phyloP scores from a whole-genome alignment of 1,140 invertebrate species.

The Macrosteles quadrilineatus region DNA sequence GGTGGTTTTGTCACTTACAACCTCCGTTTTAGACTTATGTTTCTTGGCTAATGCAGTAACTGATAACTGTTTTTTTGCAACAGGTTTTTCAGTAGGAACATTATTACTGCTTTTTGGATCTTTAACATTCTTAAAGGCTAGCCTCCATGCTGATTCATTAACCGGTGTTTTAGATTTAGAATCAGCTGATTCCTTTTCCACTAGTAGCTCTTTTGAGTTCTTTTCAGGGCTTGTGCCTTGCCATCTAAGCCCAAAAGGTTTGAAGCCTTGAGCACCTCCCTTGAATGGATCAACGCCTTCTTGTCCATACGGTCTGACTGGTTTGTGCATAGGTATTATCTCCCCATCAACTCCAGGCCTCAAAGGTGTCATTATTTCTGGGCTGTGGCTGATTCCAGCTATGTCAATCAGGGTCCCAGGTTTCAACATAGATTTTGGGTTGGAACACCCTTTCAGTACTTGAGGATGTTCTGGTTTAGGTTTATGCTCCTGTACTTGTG shows the following conservation, averaged over 20 bases:
- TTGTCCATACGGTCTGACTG: background rate
- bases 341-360: conserved; percentile 6
- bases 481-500: background rate
- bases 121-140: conserved; percentile 44
- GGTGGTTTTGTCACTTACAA: background rate
- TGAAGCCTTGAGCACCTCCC: background rate
- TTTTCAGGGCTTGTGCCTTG: background rate
- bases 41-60: conserved; percentile 13
- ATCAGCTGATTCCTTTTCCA: conserved; percentile 9
- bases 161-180: conserved; percentile 33
- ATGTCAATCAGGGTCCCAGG: conserved; percentile 22
- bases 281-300: background rate
- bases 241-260: background rate
- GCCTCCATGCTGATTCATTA: conserved; percentile 40
- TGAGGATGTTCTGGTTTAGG: conserved; percentile 4
- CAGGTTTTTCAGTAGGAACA: conserved; percentile 35
- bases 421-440: conserved; percentile 26
- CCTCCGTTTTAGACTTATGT: conserved; percentile 14
- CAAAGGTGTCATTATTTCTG: conserved; percentile 17
- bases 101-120: conserved; percentile 41
- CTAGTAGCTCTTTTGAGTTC: background rate
- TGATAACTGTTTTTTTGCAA: conserved; percentile 36
- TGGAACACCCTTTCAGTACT: background rate
- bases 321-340: conserved; percentile 6
- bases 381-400: conserved; percentile 8